Base-by-base conservation (phyloP, 2,797 vertebrate species). In the Gallinago solitaria region DNA sequence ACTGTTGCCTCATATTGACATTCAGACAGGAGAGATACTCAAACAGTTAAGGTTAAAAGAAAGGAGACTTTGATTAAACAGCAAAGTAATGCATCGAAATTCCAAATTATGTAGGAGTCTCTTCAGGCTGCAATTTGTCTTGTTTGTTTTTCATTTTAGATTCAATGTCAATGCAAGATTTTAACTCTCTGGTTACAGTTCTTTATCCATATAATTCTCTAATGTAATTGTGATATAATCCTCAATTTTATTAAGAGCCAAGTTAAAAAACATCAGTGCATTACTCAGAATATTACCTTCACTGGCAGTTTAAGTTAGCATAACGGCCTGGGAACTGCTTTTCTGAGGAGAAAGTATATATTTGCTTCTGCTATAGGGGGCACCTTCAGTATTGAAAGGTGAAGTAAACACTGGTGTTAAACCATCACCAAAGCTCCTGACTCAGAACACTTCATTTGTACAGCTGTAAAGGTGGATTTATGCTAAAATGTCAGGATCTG, bases 31-130 rank as follows among this genome's bases (percentile, higher is more conserved):
- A 94, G 90, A 90, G 74, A 94, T 71, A 92, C 71, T 94, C 95
- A 56, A 93, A 92, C 92, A 92, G 94, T 85, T 75, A 87, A 93
- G 95, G 92, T 95, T 89, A 96, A 89, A 94, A 74, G 89, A 80
- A 96, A 96, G 95, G 87, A 67, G 85, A 96, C 93, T 97, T 96
- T 95, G 95, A 97, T 96, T 97, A 97, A 97, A 92, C 95, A 96
- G 88, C 82, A 64, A 84, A 94, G 90, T 78, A 94, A 93, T 93
- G 87, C 96, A 95, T 91, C 7, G 23, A 93, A 97, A 94, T 95
- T 86, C 95, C 93, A 96, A 95, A 96, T 95, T 88, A 92, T 83
- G 70, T 84, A 68, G 86, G 79, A 94, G 86, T 71, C 71, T 21
- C 12, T 74, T 69, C 91, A 67, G 76, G 78, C 77, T 79, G 27